phyloP scores from a whole-genome alignment of 2,113 vertebrate genomes.

The Dromas ardeola region DNA sequence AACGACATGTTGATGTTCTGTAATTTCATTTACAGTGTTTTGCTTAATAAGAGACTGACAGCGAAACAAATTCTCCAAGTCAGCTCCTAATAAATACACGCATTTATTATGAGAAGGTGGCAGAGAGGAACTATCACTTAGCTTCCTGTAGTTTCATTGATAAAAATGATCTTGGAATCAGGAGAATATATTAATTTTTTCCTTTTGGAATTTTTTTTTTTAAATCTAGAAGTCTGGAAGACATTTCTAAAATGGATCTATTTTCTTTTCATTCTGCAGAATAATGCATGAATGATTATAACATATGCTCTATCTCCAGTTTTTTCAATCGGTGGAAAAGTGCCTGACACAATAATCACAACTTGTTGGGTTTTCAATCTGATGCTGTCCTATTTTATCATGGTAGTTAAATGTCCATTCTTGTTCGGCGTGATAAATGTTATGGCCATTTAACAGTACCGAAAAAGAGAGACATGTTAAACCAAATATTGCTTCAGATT shows the following conservation, averaged over 20 bases:
- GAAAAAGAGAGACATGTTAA: conserved; percentile 92
- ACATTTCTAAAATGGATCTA: conserved; percentile 82
- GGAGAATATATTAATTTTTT: conserved; percentile 72
- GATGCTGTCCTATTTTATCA: conserved; percentile 85
- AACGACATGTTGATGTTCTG: not conserved
- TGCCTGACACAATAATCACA: conserved; percentile 87
- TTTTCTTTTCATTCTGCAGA: conserved; percentile 83
- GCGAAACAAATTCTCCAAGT: conserved; percentile 5
- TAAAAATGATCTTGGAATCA: conserved; percentile 75
- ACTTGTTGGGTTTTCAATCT: conserved; percentile 88
- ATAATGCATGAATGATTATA: conserved; percentile 86
- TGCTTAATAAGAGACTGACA: not conserved
- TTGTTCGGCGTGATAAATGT: conserved; percentile 93
- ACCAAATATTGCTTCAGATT: conserved; percentile 89
- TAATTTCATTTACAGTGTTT: conserved; percentile 18
- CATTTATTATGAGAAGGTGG: not conserved
- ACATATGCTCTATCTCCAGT: conserved; percentile 79
- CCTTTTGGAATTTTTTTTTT: conserved; percentile 48
- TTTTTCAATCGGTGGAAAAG: conserved; percentile 80
- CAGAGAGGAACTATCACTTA: conserved; percentile 42
- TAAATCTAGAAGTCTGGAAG: conserved; percentile 73
- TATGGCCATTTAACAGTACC: conserved; percentile 91
- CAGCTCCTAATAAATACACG: conserved; percentile 42
- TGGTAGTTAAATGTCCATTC: conserved; percentile 84
- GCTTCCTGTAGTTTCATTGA: conserved; percentile 76